Base-by-base conservation (phyloP, 2,888 invertebrate species). In the Drosophila paramelanica region DNA sequence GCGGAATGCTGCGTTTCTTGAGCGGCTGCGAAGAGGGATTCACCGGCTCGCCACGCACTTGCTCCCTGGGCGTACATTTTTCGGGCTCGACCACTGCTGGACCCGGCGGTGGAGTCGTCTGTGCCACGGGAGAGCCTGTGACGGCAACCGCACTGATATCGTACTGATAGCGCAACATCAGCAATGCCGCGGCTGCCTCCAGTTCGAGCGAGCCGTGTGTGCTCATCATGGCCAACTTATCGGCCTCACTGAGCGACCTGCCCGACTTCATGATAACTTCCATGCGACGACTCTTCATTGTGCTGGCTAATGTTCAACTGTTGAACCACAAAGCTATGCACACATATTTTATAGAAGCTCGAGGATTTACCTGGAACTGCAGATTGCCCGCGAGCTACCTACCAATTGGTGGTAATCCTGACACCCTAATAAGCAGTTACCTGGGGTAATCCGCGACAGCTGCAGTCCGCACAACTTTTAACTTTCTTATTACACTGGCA, bases 101-200 rank as follows among this genome's bases (percentile, higher is more conserved):
- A 10, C 0, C 50, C 14, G 8, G 36, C 20, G 78, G 60, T 25
- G 59, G 43, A 23, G 71, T 14, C 8, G 36, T 20, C 42, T 41
- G 47, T 17, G 25, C 17, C 43, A 39, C 47, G 17, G 39, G 17
- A 20, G 46, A 38, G 36, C 25, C 38, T 7, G 39, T 10, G 2
- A 36, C 25, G 10, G 6, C 13, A 8, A 38, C 53, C 0, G 43
- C 55, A 25, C 46, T 57, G 5, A 64, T 33, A 10, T 81, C 69
- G 20, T 70, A 73, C 17, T 84, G 82, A 57, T 77, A 79, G 57
- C 89, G 88, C 2, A 89, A 51, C 85, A 88, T 62, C 1, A 87
- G 42, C 23, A 89, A 38, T 0, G 85, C 89, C 0, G 81, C 57
- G 1, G 85, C 90, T 0, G 90, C 90, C 55, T 89, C 88, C 42